A percentile compares a stretch with the other conserved stretches of the same genome.
Conservation (phyloP, 2,888 invertebrate species). For the Tinea trinotella region DNA sequence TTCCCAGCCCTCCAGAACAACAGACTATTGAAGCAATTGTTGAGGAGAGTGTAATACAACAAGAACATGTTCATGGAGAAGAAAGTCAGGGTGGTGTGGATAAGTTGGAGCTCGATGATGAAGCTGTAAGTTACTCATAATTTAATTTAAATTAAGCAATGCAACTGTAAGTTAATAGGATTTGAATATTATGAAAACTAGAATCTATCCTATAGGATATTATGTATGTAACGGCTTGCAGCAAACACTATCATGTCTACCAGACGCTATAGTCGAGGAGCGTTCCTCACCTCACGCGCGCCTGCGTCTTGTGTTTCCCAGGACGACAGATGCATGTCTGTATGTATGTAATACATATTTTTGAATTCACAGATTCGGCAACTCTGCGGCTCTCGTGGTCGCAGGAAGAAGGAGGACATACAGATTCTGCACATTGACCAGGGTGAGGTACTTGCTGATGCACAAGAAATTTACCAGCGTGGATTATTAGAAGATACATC, state of each 20-base stretch:
- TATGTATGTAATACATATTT: not conserved
- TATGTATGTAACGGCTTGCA: too few species aligned
- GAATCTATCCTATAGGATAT: too few species aligned
- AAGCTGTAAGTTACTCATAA: constrained; percentile 59
- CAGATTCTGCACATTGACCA: constrained; percentile 89
- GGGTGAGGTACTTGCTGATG: constrained; percentile 83
- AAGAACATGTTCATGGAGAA: not conserved
- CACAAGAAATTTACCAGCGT: constrained; percentile 86
- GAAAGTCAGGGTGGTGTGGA: not conserved
- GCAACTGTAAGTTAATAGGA: too few species aligned
- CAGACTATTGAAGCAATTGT: not conserved
- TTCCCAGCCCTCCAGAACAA: not conserved
- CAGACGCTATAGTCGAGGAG: too few species aligned
- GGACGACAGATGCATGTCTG: too few species aligned
- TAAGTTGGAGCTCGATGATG: constrained; percentile 45
- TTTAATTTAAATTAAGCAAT: too few species aligned
- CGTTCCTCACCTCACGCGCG: too few species aligned
- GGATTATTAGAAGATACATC: constrained; percentile 81
- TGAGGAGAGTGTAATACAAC: not conserved
- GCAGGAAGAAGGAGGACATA: constrained; percentile 75
- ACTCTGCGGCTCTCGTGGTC: constrained; percentile 77
- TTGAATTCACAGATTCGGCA: constrained; percentile 69
- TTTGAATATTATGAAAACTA: too few species aligned
- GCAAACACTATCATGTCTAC: too few species aligned
- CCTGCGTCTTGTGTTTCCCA: too few species aligned